phyloP scores from a whole-genome alignment of 2,113 vertebrate genomes.

The Indicator maculatus region DNA sequence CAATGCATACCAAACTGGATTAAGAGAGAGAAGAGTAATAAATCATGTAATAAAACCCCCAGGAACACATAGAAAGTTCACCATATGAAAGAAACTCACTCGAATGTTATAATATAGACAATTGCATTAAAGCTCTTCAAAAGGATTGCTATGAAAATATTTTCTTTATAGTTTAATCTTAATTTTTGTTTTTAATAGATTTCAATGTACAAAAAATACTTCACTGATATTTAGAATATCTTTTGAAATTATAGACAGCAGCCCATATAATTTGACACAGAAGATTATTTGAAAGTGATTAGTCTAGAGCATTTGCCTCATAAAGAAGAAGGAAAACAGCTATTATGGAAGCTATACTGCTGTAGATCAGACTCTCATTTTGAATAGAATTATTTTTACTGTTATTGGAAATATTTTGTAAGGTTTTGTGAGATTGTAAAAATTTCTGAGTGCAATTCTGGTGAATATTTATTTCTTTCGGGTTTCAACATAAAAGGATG shows the following conservation, averaged over 20 bases:
- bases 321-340: neutral
- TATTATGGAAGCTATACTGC: neutral
- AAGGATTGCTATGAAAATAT: neutral
- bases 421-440: neutral
- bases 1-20: neutral
- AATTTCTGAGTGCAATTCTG: neutral
- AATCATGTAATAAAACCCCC: neutral
- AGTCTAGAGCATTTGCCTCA: neutral
- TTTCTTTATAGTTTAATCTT: neutral
- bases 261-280: neutral
- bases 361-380: neutral
- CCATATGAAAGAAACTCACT: neutral
- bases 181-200: neutral
- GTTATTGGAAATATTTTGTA: neutral
- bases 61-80: neutral
- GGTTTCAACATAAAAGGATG: neutral
- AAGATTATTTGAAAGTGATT: neutral
- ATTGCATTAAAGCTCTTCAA: neutral
- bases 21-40: neutral
- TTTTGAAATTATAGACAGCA: neutral
- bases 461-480: neutral
- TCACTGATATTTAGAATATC: neutral
- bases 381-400: neutral
- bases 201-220: neutral
- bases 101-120: fast-evolving